A percentile compares a stretch with the other conserved stretches of the same genome.
phyloP scores from a whole-genome alignment of 2,797 vertebrate species.

The Dromococcyx pavoninus region DNA sequence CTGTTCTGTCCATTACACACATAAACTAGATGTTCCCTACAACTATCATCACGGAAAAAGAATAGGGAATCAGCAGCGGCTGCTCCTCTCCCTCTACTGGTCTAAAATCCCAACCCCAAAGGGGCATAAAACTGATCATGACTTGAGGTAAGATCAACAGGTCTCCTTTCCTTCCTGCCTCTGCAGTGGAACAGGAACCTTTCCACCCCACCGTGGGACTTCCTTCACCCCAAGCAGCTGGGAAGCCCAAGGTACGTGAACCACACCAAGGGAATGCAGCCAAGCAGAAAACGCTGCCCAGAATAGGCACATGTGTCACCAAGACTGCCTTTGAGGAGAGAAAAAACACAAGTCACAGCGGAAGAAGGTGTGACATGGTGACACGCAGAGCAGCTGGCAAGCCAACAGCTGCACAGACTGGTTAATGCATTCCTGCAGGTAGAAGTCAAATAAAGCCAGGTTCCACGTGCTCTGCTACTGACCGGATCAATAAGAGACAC shows the following conservation, averaged over 20 bases:
- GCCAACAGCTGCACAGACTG: fast-evolving
- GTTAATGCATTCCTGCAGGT: not conserved
- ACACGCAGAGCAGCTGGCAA: fast-evolving
- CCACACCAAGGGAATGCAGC: not conserved
- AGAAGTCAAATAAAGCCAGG: not conserved
- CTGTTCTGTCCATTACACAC: fast-evolving
- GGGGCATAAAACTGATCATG: fast-evolving
- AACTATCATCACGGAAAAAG: not conserved
- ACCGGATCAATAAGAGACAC: fast-evolving
- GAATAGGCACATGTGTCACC: not conserved
- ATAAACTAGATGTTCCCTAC: not conserved
- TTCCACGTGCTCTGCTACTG: not conserved
- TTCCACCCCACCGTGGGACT: not conserved
- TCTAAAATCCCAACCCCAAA: not conserved
- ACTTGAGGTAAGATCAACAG: fast-evolving
- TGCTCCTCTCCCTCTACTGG: not conserved
- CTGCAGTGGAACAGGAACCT: not conserved
- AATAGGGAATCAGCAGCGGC: not conserved
- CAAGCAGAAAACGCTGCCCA: not conserved
- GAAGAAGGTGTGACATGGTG: not conserved
- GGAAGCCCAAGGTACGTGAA: not conserved
- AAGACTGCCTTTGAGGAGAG: not conserved
- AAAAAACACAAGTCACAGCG: not conserved
- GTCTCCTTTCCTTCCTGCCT: not conserved
- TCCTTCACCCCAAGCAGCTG: not conserved